Evolutionary conservation across 2,888 invertebrate genomes (phyloP).

Genomic region (Spatulosminthurus flaviceps): DNA sequence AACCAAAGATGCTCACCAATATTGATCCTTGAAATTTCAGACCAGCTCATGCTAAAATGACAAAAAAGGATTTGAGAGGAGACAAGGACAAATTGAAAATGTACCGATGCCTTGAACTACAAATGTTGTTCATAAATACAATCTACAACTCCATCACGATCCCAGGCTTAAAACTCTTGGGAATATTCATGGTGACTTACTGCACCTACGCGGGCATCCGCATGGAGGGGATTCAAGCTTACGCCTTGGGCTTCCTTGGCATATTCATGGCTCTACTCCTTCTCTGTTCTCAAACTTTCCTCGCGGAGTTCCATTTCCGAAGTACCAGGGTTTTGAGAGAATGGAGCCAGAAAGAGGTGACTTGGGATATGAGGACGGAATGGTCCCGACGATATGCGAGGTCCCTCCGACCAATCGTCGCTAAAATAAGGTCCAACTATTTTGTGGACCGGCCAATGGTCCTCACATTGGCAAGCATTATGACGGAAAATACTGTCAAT

Average conservation of each 20-base stretch:
- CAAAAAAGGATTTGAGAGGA: neutral
- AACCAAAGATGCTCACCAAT: no score
- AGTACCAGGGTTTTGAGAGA: neutral
- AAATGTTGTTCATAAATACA: neutral
- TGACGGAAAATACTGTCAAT: neutral
- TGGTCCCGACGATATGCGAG: neutral
- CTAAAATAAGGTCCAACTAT: neutral
- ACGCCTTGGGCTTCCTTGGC: neutral
- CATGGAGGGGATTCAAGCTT: neutral
- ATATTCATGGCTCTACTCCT: neutral
- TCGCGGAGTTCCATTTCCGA: slow-evolving; percentile 10
- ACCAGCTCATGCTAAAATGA: neutral
- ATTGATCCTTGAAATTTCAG: no score
- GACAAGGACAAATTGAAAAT: neutral
- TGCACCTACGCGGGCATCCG: neutral
- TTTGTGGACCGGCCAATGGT: neutral
- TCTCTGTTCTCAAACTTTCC: no score
- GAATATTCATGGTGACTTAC: neutral
- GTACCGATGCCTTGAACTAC: neutral
- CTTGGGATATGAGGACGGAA: neutral
- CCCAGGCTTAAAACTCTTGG: neutral
- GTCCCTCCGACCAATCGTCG: neutral
- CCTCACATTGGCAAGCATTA: neutral
- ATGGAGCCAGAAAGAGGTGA: neutral
- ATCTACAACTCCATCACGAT: neutral